Evolutionary conservation across 1,140 invertebrate genomes (phyloP), one percentile per base, ranked within the genome.

Genomic region (Watersipora subatra): DNA sequence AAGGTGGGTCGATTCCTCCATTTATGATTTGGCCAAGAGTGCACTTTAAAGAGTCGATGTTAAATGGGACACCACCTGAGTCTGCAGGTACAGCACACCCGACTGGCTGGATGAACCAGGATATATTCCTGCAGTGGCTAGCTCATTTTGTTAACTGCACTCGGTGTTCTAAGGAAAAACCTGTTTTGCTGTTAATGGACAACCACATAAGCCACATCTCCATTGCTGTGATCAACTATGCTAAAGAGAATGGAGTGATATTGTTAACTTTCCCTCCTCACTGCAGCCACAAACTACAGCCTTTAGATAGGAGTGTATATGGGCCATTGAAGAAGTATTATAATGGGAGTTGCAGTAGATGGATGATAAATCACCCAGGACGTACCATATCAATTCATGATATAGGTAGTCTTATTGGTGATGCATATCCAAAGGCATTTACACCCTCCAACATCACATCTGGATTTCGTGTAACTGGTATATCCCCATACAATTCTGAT

Each of bases 71-170:
- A 25, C 78, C 78, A 56, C 66, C 75, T 59, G 77, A 76, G 20
- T 73, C 78, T 19, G 66, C 75, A 28, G 81, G 76, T 20, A 75
- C 76, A 2, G 75, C 76, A 12, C 66, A 70, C n/a, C 72, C 74
- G 25, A 73, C 75, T 55, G 79, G 72, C 57, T 83, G 80, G 73
- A 77, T 82, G 77, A 84, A 76, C 67, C 25, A 24, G 19, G 66
- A 67, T 27, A 61, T 24, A 34, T 67, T 61, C 26, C 1, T 28
- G 46, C 55, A 58, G 28, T 61, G 34, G 2, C 3, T 67, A 26
- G 2, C 65, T 2, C 66, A 67, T 28, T n/a, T 46, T 46, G 34
- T 46, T 7, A n/a, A 46, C 7, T 46, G 7, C 59, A 65, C 56
- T 55, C n/a, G 66, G 24, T 58, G 58, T 64, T 63, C 28, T 20